Base-by-base conservation (phyloP, 2,888 invertebrate genomes). In the Deilephila elpenor region DNA sequence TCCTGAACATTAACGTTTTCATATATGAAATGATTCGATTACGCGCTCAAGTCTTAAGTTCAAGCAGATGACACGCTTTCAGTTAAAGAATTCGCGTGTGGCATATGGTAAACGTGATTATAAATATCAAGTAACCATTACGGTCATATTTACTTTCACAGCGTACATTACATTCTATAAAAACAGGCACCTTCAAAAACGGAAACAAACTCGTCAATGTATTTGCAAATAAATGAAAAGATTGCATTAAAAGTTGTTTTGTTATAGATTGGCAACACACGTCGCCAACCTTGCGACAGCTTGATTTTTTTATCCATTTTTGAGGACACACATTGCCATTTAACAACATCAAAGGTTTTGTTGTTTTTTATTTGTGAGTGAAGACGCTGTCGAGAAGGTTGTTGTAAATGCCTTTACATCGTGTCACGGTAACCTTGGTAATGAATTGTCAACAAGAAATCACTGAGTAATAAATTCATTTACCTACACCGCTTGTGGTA, bases 251-350 rank as follows among this genome's bases (percentile, higher is more conserved):
- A 74, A 62, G 74, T 74, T 74, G 71, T 76, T 76, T 74, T 78
- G 76, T 75, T 76, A 75, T 76, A 75, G 79, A 82, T 84, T 81
- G 81, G 83, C 82, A 82, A 79, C 78, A 78, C 80, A 80, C 84
- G 86, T 83, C 83, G 86, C 80, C 85, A 87, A 86, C 88, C 89
- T 90, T 89, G 87, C 78, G 75, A 74, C 79, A 75, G 78, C 82
- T 80, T 79, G 79, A 79, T 78, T 86, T 88, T 88, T 89, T 88
- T 86, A 79, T 85, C 79, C 78, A 79, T 86, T 89, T 89, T 88
- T 89, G 86, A 88, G 87, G 88, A 88, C 89, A 88, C 84, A 84
- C 86, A 82, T 83, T 86, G 88, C 87, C 89, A 89, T 89, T 90
- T 89, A 89, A 86, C 87, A 89, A 86, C 87, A 87, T 89, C 89